Evolutionary conservation across 2,797 vertebrate species (phyloP).

Genomic region (Tamandua tetradactyla): DNA sequence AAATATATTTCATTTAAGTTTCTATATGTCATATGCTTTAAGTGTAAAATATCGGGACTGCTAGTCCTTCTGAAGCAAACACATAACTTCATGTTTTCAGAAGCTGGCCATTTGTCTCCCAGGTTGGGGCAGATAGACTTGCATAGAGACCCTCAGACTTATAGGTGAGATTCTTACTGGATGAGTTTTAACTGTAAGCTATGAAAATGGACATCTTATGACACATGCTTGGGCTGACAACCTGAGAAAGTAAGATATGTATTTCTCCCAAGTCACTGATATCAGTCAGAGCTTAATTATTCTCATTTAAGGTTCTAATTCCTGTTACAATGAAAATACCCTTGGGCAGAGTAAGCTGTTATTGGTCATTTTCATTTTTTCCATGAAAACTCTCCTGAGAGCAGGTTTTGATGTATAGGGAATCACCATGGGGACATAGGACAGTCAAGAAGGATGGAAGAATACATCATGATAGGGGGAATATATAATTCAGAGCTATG

Average conservation of each 20-base stretch:
- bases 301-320: neutral
- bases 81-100: too few species aligned
- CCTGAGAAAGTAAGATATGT: neutral
- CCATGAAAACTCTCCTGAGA: neutral
- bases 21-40: neutral
- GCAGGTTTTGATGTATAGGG: neutral
- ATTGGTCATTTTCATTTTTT: slow-evolving; percentile 6
- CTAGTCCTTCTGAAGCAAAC: neutral
- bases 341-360: neutral
- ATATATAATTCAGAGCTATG: neutral
- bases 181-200: neutral
- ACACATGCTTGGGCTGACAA: neutral
- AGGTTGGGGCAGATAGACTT: neutral
- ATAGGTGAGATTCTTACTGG: neutral
- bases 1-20: slow-evolving; percentile 48
- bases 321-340: neutral
- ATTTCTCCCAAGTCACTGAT: neutral
- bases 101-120: neutral
- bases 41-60: neutral
- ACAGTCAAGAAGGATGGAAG: neutral
- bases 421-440: neutral
- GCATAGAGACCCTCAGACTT: neutral
- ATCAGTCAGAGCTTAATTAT: neutral
- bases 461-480: neutral
- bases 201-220: neutral